phyloP scores from a whole-genome alignment of 2,113 vertebrate genomes.

The Poeciliopsis occidentalis region DNA sequence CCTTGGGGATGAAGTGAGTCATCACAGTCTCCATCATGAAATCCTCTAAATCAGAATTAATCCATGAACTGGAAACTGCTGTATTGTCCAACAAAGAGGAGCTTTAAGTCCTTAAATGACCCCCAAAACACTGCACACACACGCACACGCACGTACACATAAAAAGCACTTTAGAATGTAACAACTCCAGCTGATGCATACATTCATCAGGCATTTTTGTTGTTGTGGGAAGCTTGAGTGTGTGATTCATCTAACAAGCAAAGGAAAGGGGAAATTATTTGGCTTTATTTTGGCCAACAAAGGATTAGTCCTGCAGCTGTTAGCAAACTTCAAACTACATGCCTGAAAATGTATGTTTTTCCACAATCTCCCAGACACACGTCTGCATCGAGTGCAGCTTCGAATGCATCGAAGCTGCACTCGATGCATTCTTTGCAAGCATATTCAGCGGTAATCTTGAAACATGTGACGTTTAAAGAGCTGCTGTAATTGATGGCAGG shows the following conservation, averaged over 20 bases:
- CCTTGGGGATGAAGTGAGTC: conserved; percentile 25
- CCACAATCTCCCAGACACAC: neutral
- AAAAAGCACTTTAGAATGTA: conserved; percentile 23
- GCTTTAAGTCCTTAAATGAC: conserved; percentile 34
- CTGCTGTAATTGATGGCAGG: conserved; percentile 20
- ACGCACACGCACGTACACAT: too few species aligned
- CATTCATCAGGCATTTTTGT: conserved; percentile 23
- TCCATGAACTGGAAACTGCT: conserved; percentile 45
- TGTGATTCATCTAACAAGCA: conserved; percentile 45
- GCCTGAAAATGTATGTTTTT: conserved; percentile 10
- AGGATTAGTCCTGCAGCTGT: conserved; percentile 66
- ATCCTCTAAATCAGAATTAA: conserved; percentile 36
- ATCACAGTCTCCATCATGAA: conserved; percentile 37
- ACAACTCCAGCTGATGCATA: conserved; percentile 52
- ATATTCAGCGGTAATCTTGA: neutral
- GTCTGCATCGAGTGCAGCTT: neutral
- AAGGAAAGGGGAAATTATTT: conserved; percentile 62
- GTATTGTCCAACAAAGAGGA: conserved; percentile 23
- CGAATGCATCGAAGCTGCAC: neutral
- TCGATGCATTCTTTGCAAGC: neutral
- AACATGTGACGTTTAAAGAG: conserved; percentile 4
- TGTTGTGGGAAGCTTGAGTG: conserved; percentile 10
- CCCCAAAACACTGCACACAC: conserved; percentile 7
- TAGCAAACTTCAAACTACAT: conserved; percentile 21
- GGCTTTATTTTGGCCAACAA: conserved; percentile 48